Conservation (phyloP, 1,140 invertebrate genomes). For the Tenebrio molitor region DNA sequence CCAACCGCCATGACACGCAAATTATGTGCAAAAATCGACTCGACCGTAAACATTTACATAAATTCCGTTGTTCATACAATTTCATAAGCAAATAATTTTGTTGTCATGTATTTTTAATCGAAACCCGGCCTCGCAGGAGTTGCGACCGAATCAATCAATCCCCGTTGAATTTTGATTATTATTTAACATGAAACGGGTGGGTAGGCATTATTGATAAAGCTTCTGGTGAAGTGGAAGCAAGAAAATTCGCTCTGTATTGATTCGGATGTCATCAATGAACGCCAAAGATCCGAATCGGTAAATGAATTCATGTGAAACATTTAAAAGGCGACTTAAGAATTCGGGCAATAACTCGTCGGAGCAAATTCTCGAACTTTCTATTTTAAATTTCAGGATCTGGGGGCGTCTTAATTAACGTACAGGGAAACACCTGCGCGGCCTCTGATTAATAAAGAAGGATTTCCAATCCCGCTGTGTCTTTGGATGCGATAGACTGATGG, state of each 20-base stretch:
- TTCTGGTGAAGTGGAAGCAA: not conserved
- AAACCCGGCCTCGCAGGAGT: not conserved
- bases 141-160: constrained; percentile 5
- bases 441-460: constrained; percentile 32
- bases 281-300: not conserved
- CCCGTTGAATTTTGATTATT: constrained; percentile 16
- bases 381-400: constrained; percentile 29
- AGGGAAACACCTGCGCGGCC: constrained; percentile 20
- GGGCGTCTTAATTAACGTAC: constrained; percentile 21
- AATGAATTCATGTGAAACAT: constrained; percentile 17
- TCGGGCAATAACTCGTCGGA: constrained; percentile 13
- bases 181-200: not conserved
- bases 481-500: constrained; percentile 23
- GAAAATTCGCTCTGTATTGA: not conserved
- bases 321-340: constrained; percentile 21
- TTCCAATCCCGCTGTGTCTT: constrained; percentile 23
- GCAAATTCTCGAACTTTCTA: constrained; percentile 36
- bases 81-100: constrained; percentile 28
- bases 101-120: constrained; percentile 21
- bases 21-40: constrained; percentile 12
- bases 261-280: not conserved
- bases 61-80: constrained; percentile 5
- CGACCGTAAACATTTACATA: not conserved
- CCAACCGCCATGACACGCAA: constrained; percentile 5
- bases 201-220: not conserved